Evolutionary conservation across 2,797 vertebrate species (phyloP), one percentile per base, ranked within the genome.

Genomic region (Rhynchotus rufescens): DNA sequence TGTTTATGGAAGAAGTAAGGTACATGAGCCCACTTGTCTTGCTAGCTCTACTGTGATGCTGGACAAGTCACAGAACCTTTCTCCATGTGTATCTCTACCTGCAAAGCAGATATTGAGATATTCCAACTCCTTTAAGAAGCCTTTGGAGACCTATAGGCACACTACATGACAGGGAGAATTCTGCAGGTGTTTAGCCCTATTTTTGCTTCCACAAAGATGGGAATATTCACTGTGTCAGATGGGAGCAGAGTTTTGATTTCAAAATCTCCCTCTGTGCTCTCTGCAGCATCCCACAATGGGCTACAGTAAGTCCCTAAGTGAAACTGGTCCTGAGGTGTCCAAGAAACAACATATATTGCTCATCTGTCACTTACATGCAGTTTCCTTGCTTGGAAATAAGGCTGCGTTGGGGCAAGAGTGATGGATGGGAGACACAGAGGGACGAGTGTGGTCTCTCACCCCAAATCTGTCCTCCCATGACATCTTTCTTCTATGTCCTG

Each of bases 51-150:
- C 21, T 54, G 20, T 7, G 5, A 3, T 0, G 0, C 15, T 61
- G 59, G 74, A 44, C 54, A 79, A 62, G 11, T 26, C 64, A 62
- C 6, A 42, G 15, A 14, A 72, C 25, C 22, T 49, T 67, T 40
- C n/a, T 72, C 47, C 54, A 34, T 4, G 4, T 52, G 28, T 0
- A 1, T 16, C 25, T 36, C 0, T 34, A 49, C 15, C 62, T 4
- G 1, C 3, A 36, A 77, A 40, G 25, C 1, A 57, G 30, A 13
- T 45, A 21, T 3, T 0, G 0, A 15, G 12, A 36, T 40, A 28
- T 9, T 2, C 9, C 3, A 32, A 15, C 11, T 25, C 5, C 32
- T 57, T 40, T 9, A 66, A 30, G 38, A 45, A 74, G 49, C 4
- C 8, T 42, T 34, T 40, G 47, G 6, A 59, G 61, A 69, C 4